A percentile compares a stretch with the other conserved stretches of the same genome.
Evolutionary conservation across 2,888 invertebrate species (phyloP).

Genomic region (Eupsilia transversa): DNA sequence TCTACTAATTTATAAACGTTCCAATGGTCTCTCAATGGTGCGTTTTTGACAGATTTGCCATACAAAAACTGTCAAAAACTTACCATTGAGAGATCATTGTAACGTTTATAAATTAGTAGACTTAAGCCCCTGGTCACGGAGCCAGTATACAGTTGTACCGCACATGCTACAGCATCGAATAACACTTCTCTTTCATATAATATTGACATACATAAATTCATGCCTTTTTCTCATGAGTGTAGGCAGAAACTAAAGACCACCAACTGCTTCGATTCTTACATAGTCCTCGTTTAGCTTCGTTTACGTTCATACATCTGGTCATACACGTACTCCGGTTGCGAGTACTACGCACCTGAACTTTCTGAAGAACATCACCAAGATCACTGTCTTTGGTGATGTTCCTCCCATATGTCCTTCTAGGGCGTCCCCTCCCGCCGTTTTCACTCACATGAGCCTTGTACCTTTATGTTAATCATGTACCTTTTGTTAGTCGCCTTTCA

Average conservation of each 20-base stretch:
- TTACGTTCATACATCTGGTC: background rate
- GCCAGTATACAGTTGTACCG: background rate
- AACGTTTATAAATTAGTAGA: too few relatives aligned
- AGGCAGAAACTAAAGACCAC: background rate
- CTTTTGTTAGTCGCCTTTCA: too few relatives aligned
- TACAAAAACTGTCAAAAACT: too few relatives aligned
- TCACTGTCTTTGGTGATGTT: too few relatives aligned
- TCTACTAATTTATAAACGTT: too few relatives aligned
- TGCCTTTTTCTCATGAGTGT: background rate
- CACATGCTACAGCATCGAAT: background rate
- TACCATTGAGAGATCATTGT: too few relatives aligned
- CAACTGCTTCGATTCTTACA: background rate
- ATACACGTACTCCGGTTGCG: background rate
- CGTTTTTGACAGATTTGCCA: too few relatives aligned
- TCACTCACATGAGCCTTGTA: too few relatives aligned
- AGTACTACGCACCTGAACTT: background rate
- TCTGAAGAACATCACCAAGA: background rate
- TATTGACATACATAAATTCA: background rate
- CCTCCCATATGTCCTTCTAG: background rate
- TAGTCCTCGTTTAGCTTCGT: background rate
- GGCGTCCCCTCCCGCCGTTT: too few relatives aligned
- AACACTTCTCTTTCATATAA: background rate
- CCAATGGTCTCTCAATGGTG: too few relatives aligned
- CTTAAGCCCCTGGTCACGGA: too few relatives aligned
- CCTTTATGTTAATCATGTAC: too few relatives aligned